Evolutionary conservation across 2,888 invertebrate species (phyloP).

Genomic region (Glyphotaelius pellucidus): DNA sequence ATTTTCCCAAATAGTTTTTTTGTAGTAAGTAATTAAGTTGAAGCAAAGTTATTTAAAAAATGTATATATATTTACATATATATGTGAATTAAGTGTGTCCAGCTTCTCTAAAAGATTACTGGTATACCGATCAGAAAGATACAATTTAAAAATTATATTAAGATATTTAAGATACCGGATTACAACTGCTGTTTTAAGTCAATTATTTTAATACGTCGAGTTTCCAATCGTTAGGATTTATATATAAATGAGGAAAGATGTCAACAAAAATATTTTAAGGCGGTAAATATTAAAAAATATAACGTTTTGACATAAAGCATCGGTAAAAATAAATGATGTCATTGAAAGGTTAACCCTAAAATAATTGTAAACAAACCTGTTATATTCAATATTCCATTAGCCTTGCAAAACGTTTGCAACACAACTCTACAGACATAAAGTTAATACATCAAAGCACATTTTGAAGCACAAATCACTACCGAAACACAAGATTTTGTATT

Average conservation of each 20-base stretch:
- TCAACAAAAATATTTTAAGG: background rate
- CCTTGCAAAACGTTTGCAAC: background rate
- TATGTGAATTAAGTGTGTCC: too few species aligned
- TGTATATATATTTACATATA: too few species aligned
- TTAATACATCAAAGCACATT: background rate
- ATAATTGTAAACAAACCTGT: slow-evolving; percentile 2
- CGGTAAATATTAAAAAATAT: background rate
- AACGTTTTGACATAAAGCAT: background rate
- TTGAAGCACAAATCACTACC: background rate
- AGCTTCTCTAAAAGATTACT: too few species aligned
- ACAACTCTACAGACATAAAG: background rate
- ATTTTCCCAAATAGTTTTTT: too few species aligned
- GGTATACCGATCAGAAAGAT: too few species aligned
- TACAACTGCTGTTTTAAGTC: background rate
- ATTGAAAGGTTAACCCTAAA: background rate
- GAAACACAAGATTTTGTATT: background rate
- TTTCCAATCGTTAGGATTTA: background rate
- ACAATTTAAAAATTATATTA: background rate
- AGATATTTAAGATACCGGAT: background rate
- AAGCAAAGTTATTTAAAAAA: too few species aligned
- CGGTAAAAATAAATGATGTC: background rate
- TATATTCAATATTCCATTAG: background rate
- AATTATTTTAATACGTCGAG: background rate
- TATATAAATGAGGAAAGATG: background rate
- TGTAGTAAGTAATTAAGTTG: too few species aligned